Evolutionary conservation across 2,113 vertebrate genomes (phyloP).

Genomic region (Odocoileus virginianus): DNA sequence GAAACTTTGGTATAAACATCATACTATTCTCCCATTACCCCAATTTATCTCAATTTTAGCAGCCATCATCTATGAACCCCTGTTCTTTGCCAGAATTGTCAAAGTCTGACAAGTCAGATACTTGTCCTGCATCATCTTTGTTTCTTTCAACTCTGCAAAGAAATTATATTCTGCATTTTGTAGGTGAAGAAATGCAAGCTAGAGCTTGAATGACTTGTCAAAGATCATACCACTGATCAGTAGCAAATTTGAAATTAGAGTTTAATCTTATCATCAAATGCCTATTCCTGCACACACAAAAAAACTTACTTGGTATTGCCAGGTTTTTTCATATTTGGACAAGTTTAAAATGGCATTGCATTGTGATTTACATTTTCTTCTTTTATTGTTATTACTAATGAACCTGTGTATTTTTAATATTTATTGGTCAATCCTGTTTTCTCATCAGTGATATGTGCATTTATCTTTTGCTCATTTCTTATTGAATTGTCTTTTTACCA

Average conservation of each 20-base stretch:
- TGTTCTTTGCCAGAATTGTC: not conserved
- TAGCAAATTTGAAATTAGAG: not conserved
- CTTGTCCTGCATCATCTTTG: not conserved
- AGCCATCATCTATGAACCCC: not conserved
- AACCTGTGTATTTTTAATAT: not conserved
- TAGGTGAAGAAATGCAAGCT: not conserved
- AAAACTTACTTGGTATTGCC: rapidly evolving
- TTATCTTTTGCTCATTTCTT: not conserved
- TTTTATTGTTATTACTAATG: not conserved
- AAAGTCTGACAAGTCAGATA: not conserved
- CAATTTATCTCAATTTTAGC: not conserved
- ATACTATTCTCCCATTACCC: not conserved
- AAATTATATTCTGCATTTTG: not conserved
- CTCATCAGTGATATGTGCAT: not conserved
- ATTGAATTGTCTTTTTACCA: not conserved
- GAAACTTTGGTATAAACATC: not conserved
- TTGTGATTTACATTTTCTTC: not conserved
- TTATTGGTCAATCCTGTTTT: not conserved
- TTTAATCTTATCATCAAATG: not conserved
- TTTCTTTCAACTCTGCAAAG: not conserved
- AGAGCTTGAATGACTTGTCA: not conserved
- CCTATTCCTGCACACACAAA: not conserved
- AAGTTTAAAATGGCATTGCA: not conserved
- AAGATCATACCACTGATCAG: not conserved
- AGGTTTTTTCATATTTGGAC: not conserved